Conservation (phyloP, 1,140 invertebrate species). For the Ostrea edulis region DNA sequence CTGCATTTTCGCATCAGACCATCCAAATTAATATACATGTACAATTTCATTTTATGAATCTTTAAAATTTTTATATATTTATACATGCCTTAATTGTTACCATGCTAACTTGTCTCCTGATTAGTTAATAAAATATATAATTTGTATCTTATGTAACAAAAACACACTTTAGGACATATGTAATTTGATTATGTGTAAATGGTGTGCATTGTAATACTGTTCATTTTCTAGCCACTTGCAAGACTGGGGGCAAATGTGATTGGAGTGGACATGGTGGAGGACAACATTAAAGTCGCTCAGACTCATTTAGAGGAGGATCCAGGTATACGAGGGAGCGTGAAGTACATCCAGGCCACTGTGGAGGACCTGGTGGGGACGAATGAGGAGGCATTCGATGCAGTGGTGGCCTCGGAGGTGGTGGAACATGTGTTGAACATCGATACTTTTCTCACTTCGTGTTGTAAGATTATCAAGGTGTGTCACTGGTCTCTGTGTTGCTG, state of each 20-base stretch:
- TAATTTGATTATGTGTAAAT: too few relatives aligned
- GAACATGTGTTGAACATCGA: constrained; percentile 91
- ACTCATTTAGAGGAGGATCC: constrained; percentile 69
- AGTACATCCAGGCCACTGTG: constrained; percentile 73
- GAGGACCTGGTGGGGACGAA: constrained; percentile 94
- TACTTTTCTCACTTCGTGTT: constrained; percentile 88
- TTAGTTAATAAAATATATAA: too few relatives aligned
- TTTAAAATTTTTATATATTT: too few relatives aligned
- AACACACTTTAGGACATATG: too few relatives aligned
- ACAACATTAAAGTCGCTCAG: constrained; percentile 86
- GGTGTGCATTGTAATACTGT: background rate
- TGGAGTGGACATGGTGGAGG: constrained; percentile 89
- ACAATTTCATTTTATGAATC: too few relatives aligned
- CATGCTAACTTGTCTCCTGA: too few relatives aligned
- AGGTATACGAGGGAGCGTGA: constrained; percentile 64
- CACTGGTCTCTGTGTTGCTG: too few relatives aligned
- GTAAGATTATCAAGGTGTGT: constrained; percentile 84
- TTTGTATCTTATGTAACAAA: too few relatives aligned
- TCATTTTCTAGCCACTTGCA: constrained; percentile 82
- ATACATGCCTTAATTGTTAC: too few relatives aligned
- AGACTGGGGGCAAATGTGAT: constrained; percentile 89
- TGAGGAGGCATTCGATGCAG: constrained; percentile 77
- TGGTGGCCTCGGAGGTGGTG: constrained; percentile 84
- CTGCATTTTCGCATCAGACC: too few relatives aligned
- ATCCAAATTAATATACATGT: too few relatives aligned